Base-by-base conservation (phyloP, 1,140 invertebrate genomes). In the Aphaenogaster rudis region DNA sequence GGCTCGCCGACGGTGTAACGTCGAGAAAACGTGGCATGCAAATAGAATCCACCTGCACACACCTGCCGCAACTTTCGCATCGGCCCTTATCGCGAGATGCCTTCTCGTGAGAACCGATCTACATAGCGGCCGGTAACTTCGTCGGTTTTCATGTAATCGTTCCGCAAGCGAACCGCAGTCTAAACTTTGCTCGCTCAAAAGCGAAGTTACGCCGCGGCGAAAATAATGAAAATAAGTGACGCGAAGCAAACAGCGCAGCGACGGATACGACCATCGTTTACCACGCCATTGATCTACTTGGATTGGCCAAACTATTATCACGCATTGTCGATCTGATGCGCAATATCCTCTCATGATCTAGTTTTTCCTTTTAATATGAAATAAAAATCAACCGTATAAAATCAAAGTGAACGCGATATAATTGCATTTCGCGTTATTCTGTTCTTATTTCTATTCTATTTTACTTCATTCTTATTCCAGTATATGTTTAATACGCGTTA, bases 121-220 rank as follows among this genome's bases (percentile, higher is more conserved):
- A n/a, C 61, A 50, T 50, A 42, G 63, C 28, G 42, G 42, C 42
- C 13, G 17, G 45, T 50, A 79, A 79, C 77, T 79, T 79, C 8
- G 39, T 48, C 28, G 77, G 42, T 48, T 79, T 79, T 66, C 59
- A 28, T 66, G 63, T 79, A 66, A 79, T 79, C 77, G 61, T 79
- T 66, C 21, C 28, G 59, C 45, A 45, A 79, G 59, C 42, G 45
- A 36, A 50, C 42, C 45, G n/a, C 42, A 66, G 28, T 48, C 15
- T 64, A 48, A 79, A 79, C 50, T 61, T 79, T 66, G 11, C 17
- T 79, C 17, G 59, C 42, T 69, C 28, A 11, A 78, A 28, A 36
- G 3, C 8, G 21, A 78, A 45, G 39, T 45, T 78, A 45, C 28
- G 42, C 28, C 33, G 11, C 11, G 13, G 28, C 45, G 7, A 66